A percentile compares a stretch with the other conserved stretches of the same genome.
phyloP scores from a whole-genome alignment of 23 tunicate species.

The Pegea sp. region DNA sequence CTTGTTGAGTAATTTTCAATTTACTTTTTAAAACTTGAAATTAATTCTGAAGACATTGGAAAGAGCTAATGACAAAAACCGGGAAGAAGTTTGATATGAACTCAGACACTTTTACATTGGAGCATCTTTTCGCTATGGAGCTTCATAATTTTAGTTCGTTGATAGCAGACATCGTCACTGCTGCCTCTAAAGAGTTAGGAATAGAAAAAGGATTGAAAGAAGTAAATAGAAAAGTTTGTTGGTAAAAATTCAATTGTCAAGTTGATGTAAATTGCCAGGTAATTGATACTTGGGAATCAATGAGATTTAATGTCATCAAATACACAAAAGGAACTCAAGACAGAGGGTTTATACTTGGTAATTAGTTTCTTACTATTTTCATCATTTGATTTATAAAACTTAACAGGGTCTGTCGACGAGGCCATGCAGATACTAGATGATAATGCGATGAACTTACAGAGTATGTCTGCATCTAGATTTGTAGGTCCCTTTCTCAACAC shows the following conservation, averaged over 20 bases:
- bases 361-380: background rate
- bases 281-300: constrained; percentile 86
- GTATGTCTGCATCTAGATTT: constrained; percentile 91
- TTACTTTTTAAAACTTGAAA: too few species aligned
- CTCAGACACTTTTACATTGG: constrained; percentile 92
- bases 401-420: constrained; percentile 83
- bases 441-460: constrained; percentile 82
- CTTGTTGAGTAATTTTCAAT: too few species aligned
- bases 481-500: constrained; percentile 80
- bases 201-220: constrained; percentile 93
- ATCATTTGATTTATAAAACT: background rate
- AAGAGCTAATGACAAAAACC: constrained; percentile 74
- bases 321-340: constrained; percentile 92
- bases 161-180: constrained; percentile 84
- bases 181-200: constrained; percentile 81
- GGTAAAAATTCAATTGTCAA: background rate
- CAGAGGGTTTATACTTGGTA: constrained; percentile 83
- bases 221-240: too few species aligned
- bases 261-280: constrained; percentile 34
- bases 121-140: constrained; percentile 69
- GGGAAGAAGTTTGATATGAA: constrained; percentile 97
- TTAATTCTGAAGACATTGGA: constrained; percentile 72
- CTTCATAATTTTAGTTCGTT: constrained; percentile 68
- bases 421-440: constrained; percentile 85
- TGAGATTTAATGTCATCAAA: constrained; percentile 72